Evolutionary conservation across 2,888 invertebrate genomes (phyloP), one percentile per base, ranked within the genome.

Genomic region (Meta bourneti): DNA sequence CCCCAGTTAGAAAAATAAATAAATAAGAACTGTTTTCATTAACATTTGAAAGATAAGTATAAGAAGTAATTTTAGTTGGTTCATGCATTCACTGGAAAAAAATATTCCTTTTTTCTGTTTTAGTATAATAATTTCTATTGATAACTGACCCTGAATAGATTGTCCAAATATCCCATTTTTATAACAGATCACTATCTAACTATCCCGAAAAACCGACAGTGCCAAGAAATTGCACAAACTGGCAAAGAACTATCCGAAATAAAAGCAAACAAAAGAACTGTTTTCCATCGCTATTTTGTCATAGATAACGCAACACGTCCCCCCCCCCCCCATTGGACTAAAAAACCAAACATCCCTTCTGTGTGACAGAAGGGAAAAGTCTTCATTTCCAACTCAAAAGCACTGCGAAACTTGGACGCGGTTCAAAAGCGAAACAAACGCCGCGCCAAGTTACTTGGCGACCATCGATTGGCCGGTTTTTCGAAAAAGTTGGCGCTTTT

Each of bases 381-480:
- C 52, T 19, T 49, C 52, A 52, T 7, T n/a, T 34, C 19, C 52
- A n/a, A n/a, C 52, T 13, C 61, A 69, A 81, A 69, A 16, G 20
- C 69, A 16, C 34, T 34, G 48, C 74, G 51, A 78, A 86, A 85
- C 9, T 77, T 78, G 85, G 85, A 61, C 49, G 69, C 61, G 77
- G n/a, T 84, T 84, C 84, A 84, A 84, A 84, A 75, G 20, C 16
- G 75, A 16, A 61, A 61, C 84, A 48, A 75, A 79, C 61, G 79
- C 79, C 79, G 79, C 84, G 34, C 61, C 52, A 84, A 84, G 75
- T 74, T 84, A 54, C 84, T 75, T 84, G 85, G 85, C 85, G 78
- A 81, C 88, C 72, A 81, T 80, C 88, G 80, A 88, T 88, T 88
- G 88, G 88, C 88, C 20, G n/a, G 13, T 20, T 72, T 78, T 81